Evolutionary conservation across 2,888 invertebrate species (phyloP).

Genomic region (Hoplodrina blanda): DNA sequence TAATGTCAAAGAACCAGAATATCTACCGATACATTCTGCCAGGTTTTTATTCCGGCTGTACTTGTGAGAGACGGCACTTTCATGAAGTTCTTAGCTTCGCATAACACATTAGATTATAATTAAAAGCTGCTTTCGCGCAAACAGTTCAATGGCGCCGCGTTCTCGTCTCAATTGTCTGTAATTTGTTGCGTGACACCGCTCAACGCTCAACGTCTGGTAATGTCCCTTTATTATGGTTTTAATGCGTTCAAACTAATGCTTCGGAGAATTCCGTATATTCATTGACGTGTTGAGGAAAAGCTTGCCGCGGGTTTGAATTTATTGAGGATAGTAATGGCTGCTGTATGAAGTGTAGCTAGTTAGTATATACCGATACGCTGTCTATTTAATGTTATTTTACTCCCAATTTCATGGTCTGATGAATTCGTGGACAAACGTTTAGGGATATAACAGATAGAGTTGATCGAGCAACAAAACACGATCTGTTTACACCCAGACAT

Average conservation of each 20-base stretch:
- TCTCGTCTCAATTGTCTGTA: conserved; percentile 64
- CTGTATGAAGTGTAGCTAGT: neutral
- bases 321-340: neutral
- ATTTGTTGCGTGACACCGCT: conserved; percentile 64
- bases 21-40: neutral
- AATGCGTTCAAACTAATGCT: conserved; percentile 31
- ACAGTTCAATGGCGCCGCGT: conserved; percentile 59
- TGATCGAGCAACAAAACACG: neutral
- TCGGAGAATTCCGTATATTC: conserved; percentile 6
- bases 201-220: conserved; percentile 37
- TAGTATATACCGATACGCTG: neutral
- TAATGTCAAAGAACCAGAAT: neutral
- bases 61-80: neutral
- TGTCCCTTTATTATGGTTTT: conserved; percentile 44
- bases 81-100: conserved; percentile 49
- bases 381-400: neutral
- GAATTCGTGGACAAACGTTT: neutral
- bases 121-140: conserved; percentile 51
- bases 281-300: conserved; percentile 25
- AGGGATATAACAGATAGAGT: neutral
- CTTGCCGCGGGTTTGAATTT: conserved; percentile 1
- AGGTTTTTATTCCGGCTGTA: no score
- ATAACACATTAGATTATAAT: conserved; percentile 65
- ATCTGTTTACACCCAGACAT: no score
- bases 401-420: neutral